phyloP scores from a whole-genome alignment of 2,113 vertebrate genomes.

The Acanthochromis polyacanthus region DNA sequence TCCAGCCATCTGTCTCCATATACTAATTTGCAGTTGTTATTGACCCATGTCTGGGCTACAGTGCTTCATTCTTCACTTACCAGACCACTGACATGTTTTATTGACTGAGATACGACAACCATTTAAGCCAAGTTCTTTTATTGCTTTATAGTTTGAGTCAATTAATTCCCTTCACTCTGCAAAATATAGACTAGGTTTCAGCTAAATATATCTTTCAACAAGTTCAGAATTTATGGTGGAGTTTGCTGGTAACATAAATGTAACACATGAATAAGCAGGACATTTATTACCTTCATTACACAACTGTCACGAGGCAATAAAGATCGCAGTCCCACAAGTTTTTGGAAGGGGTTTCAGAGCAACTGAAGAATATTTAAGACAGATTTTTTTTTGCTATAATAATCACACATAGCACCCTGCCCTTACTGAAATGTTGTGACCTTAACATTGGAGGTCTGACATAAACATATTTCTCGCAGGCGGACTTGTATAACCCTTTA shows the following conservation, averaged over 20 bases:
- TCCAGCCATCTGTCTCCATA: slow-evolving; percentile 31
- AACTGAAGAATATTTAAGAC: slow-evolving; percentile 38
- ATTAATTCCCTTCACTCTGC: slow-evolving; percentile 26
- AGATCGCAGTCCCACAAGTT: slow-evolving; percentile 24
- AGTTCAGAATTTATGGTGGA: neutral
- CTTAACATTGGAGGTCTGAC: slow-evolving; percentile 34
- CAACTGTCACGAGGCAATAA: slow-evolving; percentile 65
- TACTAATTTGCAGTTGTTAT: slow-evolving; percentile 25
- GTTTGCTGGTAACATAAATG: slow-evolving; percentile 19
- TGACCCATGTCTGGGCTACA: slow-evolving; percentile 4
- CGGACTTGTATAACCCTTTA: slow-evolving; percentile 1
- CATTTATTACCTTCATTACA: slow-evolving; percentile 62
- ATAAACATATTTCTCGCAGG: slow-evolving; percentile 43
- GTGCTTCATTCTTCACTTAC: slow-evolving; percentile 34
- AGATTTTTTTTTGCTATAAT: slow-evolving; percentile 21
- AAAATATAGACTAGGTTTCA: slow-evolving; percentile 32
- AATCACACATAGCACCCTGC: slow-evolving; percentile 27
- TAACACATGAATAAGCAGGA: slow-evolving; percentile 36
- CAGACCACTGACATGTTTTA: slow-evolving; percentile 40
- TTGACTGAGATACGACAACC: slow-evolving; percentile 36
- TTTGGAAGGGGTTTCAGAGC: slow-evolving; percentile 11
- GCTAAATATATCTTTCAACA: slow-evolving; percentile 31
- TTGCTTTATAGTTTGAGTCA: slow-evolving; percentile 32
- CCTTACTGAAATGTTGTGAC: slow-evolving; percentile 15
- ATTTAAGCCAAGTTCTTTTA: slow-evolving; percentile 24